Base-by-base conservation (phyloP, 2,888 invertebrate genomes). In the Pecten maximus region DNA sequence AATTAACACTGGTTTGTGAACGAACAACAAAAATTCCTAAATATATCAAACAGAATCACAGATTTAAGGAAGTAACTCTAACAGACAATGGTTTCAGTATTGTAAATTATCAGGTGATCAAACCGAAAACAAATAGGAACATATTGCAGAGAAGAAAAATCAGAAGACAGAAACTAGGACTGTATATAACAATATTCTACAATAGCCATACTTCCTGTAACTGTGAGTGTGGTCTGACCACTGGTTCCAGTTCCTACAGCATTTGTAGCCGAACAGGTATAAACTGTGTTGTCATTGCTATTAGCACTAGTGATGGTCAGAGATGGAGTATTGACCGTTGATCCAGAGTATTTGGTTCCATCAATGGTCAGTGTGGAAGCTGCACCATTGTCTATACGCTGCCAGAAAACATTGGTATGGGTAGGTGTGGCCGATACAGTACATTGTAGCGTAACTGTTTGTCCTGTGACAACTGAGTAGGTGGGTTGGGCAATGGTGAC, bases 391-490 rank as follows among this genome's bases (percentile, higher is more conserved):
- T 28, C 39, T n/a, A 50, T 88, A 28, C 23, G 40, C 87, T 89
- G 88, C 91, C 91, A 91, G 0, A 50, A 28, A 16, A 91, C 88
- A 8, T 35, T 40, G 23, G 89, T 91, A 19, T 90, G 90, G 28
- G 35, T 28, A 8, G 91, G 91, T 28, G 48, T 87, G 23, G 91
- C 89, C 16, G 48, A 88, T 28, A 91, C 87, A 19, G 88, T 74
- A 54, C 91, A 91, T n/a, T 91, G 88, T 28, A 91, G 40, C 8
- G 89, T 89, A 15, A 91, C 89, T 28, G 91, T 60, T 23, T 88
- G 87, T 10, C 89, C 89, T 88, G 86, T 88, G 12, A 44, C 12
- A 12, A 44, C 44, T 44, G 44, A 8, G 12, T 44, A 44, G 12
- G 44, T 44, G 44, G 44, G 44, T 12, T 44, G 44, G 44, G 44